Base-by-base conservation (phyloP, 2,797 vertebrate genomes). In the Hemibagrus guttatus region DNA sequence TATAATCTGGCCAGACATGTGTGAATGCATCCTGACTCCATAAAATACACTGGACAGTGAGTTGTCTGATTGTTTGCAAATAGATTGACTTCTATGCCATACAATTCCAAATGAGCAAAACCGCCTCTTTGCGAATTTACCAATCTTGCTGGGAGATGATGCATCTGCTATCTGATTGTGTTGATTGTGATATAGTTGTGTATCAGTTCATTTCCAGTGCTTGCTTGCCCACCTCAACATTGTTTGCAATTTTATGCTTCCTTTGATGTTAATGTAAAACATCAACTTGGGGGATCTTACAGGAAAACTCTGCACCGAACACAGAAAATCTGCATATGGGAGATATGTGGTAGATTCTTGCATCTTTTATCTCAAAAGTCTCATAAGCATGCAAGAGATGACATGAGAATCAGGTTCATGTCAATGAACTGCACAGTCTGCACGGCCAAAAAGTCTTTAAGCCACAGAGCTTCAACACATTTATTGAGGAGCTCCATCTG, bases 401-500 rank as follows among this genome's bases (percentile, higher is more conserved):
- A 4, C 16, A 78, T 78, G 19, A 78, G 19, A 78, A 9, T 35
- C 31, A 35, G 6, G 31, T 39, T 59, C 52, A 79, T 59, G 12
- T 39, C 28, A 59, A 39, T 26, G 12, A 59, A 79, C 19, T 35
- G 56, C 21, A 59, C 54, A 78, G 52, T 28, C 52, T 58, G 75
- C 28, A 78, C 4, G 59, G 76, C 76, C 56, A 39, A 79, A 59
- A 7, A 28, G 46, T 26, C 72, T 54, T 75, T 75, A 28, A 56
- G 75, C 52, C n/a, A n/a, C 31, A 58, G 28, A 79, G 52, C 56
- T 39, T 35, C 28, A 35, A 39, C 21, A 39, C 59, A 39, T 39
- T 78, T 78, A 31, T 56, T 56, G n/a, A 35, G 19, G 19, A 79
- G 54, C 54, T 56, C n/a, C 52, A 78, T 78, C 75, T 78, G 75